Percentiles rank a stretch among this genome's conserved stretches.
These are phyloP conservation scores for Monochamus alternatus DNA, from an alignment of 2,888 invertebrate species.

Conservation along the genomic window DNA sequence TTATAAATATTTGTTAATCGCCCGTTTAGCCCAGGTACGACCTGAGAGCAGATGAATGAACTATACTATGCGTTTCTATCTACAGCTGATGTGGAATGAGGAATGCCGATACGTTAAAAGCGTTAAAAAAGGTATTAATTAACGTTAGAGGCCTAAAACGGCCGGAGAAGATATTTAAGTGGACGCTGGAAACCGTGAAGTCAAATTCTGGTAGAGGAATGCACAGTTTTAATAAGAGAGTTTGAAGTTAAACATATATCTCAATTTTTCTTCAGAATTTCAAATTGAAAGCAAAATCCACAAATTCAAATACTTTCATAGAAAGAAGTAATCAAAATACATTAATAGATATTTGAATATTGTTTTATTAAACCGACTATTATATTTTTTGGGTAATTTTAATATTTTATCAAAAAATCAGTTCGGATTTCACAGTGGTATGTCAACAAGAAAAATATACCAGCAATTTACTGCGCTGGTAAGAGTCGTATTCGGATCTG, in stretches of 20 bases:
- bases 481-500: too few relatives aligned
- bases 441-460: too few relatives aligned
- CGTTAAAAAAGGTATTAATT: constrained; percentile 58
- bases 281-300: too few relatives aligned
- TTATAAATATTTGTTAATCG: constrained; percentile 69
- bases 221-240: neutral
- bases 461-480: too few relatives aligned
- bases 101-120: constrained; percentile 53
- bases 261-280: too few relatives aligned
- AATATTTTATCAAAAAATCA: too few relatives aligned
- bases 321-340: too few relatives aligned
- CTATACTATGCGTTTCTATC: constrained; percentile 30
- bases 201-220: constrained; percentile 1
- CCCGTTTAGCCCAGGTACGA: constrained; percentile 59
- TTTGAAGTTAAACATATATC: neutral
- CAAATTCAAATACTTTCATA: too few relatives aligned
- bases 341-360: too few relatives aligned
- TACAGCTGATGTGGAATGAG: constrained; percentile 34
- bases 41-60: constrained; percentile 35
- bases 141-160: constrained; percentile 53
- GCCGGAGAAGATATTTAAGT: constrained; percentile 22
- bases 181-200: neutral
- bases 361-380: too few relatives aligned
- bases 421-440: too few relatives aligned
- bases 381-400: too few relatives aligned